Base-by-base conservation (phyloP, 2,797 vertebrate genomes). In the Benthosema pterotum region DNA sequence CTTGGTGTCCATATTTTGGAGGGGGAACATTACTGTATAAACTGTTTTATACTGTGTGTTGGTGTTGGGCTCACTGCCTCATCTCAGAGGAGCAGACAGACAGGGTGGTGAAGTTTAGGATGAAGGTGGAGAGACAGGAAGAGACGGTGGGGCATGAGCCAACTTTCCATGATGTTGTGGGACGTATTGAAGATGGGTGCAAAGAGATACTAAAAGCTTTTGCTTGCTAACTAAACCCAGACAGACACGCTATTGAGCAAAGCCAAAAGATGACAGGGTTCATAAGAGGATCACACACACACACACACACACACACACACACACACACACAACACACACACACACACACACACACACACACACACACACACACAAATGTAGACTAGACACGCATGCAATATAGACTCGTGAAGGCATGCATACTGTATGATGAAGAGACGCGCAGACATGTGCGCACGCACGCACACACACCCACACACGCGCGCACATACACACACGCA, bases 131-230 rank as follows among this genome's bases (percentile, higher is more conserved):
- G n/a, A 28, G 7, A n/a, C n/a, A 25, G 8, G 47, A 47, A 25
- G 25, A n/a, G 9, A 7, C 14, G 5, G 17, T 19, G 70, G 50
- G 47, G 32, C 32, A 38, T 38, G 57, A 71, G 93, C 94, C 95
- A 96, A 93, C 92, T 96, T 97, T 97, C 95, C 95, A 97, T 95
- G 94, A 98, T 96, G 95, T 89, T 95, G 95, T 89, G 77, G 78
- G 83, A 85, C 72, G 83, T 88, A 92, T 93, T 86, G 88, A 94
- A 92, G 87, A 86, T 78, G 84, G 82, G 74, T 80, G 69, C 50
- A 47, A 74, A 77, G 69, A 75, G 72, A 81, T 67, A 78, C 52
- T 32, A 74, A 81, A 82, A 79, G 74, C 77, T 82, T 72, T 79
- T 64, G 67, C 71, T 59, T 28, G 19, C 80, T 88, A 88, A 90